Conservation (phyloP, 2,888 invertebrate species). For the Cyaniris semiargus region DNA sequence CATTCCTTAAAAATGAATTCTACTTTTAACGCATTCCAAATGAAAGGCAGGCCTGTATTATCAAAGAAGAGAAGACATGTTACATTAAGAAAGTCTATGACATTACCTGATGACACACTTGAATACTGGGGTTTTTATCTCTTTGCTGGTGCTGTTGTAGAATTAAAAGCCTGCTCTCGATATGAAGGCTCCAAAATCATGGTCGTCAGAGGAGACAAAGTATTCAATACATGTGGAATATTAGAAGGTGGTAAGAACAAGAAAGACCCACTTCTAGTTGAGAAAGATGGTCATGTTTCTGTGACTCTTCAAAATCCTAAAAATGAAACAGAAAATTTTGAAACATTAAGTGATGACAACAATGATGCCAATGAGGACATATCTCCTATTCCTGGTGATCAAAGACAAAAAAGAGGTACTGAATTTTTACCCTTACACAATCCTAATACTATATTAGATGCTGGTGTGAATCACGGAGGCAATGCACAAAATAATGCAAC, state of each 20-base stretch:
- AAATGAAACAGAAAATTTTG: constrained; percentile 38
- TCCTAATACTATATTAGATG: constrained; percentile 82
- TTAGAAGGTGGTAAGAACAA: constrained; percentile 85
- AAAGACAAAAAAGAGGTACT: constrained; percentile 56
- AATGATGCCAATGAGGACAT: constrained; percentile 34
- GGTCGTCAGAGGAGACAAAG: constrained; percentile 89
- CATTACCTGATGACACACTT: constrained; percentile 89
- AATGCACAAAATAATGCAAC: constrained; percentile 82
- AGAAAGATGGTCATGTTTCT: constrained; percentile 79
- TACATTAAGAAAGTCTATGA: constrained; percentile 89
- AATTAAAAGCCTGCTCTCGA: constrained; percentile 89
- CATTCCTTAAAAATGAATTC: constrained; percentile 89
- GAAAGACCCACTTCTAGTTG: constrained; percentile 80
- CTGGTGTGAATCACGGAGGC: constrained; percentile 88
- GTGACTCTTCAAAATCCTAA: constrained; percentile 68
- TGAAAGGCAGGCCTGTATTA: constrained; percentile 85
- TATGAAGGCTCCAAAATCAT: constrained; percentile 89
- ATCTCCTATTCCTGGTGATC: constrained; percentile 35
- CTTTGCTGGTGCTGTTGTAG: constrained; percentile 87
- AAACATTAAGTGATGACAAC: constrained; percentile 31
- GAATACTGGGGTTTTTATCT: constrained; percentile 95
- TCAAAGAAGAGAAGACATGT: constrained; percentile 87
- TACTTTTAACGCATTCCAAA: constrained; percentile 86
- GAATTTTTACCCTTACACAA: constrained; percentile 59
- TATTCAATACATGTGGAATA: constrained; percentile 88